Conservation (phyloP, 2,888 invertebrate genomes). For the Aphidoletes aphidimyza region DNA sequence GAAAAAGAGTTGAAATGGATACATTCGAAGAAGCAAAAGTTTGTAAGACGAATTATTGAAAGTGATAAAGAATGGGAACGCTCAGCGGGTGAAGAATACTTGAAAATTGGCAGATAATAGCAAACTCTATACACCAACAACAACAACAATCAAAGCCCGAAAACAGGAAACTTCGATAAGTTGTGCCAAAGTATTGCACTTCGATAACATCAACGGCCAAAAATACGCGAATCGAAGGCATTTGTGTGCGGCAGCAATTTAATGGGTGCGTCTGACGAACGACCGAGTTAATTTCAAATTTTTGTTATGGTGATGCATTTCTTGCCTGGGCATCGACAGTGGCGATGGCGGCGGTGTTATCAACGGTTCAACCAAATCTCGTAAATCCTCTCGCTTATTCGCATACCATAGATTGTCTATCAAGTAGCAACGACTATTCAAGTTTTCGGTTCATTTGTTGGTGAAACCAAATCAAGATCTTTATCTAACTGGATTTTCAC, state of each 20-base stretch:
- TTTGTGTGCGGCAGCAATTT: not conserved
- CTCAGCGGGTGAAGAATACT: conserved; percentile 10
- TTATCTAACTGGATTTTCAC: conserved; percentile 38
- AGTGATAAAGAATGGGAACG: conserved; percentile 4
- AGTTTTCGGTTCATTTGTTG: conserved; percentile 13
- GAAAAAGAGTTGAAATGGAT: not conserved
- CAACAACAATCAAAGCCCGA: not conserved
- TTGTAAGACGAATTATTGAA: not conserved
- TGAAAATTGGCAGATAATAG: not conserved
- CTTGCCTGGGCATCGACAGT: no score
- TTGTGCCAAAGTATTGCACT: not conserved
- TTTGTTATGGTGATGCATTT: no score
- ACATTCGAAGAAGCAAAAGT: no score
- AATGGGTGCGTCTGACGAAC: not conserved
- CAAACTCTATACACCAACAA: not conserved
- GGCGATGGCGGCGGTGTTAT: no score
- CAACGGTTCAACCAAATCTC: no score
- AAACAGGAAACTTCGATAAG: not conserved
- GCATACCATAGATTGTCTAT: conserved; percentile 29
- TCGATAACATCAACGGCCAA: not conserved
- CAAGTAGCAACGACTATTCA: conserved; percentile 29
- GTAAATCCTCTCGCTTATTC: not conserved
- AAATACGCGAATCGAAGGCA: not conserved
- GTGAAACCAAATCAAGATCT: not conserved
- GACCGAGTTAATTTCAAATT: no score